Evolutionary conservation across 2,888 invertebrate genomes (phyloP).

Genomic region (Pollenia angustigena): DNA sequence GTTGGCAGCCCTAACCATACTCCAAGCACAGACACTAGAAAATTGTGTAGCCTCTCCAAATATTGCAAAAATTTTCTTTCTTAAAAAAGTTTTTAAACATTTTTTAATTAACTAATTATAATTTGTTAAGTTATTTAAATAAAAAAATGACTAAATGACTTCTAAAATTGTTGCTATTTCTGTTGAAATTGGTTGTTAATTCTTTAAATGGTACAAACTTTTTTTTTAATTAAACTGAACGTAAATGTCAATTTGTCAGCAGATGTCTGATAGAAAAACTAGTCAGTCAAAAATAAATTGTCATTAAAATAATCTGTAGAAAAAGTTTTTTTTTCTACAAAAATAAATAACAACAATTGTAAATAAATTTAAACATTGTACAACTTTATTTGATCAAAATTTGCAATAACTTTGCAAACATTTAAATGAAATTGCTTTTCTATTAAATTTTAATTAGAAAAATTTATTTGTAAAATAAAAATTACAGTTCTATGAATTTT

Average conservation of each 20-base stretch:
- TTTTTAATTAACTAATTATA: too few relatives aligned
- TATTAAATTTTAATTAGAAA: slow-evolving; percentile 53
- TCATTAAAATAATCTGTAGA: slow-evolving; percentile 47
- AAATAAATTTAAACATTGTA: neutral
- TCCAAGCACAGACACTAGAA: too few relatives aligned
- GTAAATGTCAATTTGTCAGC: slow-evolving; percentile 23
- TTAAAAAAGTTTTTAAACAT: too few relatives aligned
- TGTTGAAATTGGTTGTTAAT: neutral
- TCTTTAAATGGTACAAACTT: neutral
- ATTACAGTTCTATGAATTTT: slow-evolving; percentile 23
- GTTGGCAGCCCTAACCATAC: too few relatives aligned
- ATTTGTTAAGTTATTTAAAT: too few relatives aligned
- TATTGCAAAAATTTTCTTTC: too few relatives aligned
- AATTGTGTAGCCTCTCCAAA: too few relatives aligned
- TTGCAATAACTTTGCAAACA: slow-evolving; percentile 35
- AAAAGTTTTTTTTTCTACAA: slow-evolving; percentile 6
- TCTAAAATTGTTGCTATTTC: too few relatives aligned
- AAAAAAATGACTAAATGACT: too few relatives aligned
- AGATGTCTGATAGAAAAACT: slow-evolving; percentile 13
- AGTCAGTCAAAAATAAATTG: slow-evolving; percentile 45
- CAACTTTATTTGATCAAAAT: slow-evolving; percentile 31
- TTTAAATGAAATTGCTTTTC: slow-evolving; percentile 32
- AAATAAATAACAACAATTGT: slow-evolving; percentile 22
- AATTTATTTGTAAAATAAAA: slow-evolving; percentile 51
- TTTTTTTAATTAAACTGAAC: neutral